Conservation (phyloP, 1,140 invertebrate genomes). For the Eueides isabella region DNA sequence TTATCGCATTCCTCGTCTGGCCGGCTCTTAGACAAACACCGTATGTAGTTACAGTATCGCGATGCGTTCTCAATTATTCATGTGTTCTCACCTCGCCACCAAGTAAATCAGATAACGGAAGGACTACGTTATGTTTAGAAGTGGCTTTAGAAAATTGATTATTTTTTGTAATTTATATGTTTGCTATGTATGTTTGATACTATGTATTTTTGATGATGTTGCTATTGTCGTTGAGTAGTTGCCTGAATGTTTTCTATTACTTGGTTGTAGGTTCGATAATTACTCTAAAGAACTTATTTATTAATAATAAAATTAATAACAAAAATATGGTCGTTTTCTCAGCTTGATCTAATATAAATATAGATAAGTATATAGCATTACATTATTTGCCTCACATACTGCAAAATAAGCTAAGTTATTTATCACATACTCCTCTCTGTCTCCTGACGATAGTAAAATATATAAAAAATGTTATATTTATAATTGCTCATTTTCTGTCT, state of each 20-base stretch:
- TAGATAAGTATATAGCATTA: too few species aligned
- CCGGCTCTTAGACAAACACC: slow-evolving; percentile 8
- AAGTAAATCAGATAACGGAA: slow-evolving; percentile 47
- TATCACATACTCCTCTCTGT: too few species aligned
- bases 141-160: not conserved
- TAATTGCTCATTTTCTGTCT: too few species aligned
- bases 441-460: too few species aligned
- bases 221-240: not conserved
- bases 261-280: too few species aligned
- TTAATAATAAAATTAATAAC: too few species aligned
- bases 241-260: not conserved
- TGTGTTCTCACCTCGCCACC: slow-evolving; percentile 52
- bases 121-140: slow-evolving; percentile 33
- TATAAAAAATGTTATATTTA: too few species aligned
- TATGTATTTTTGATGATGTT: not conserved
- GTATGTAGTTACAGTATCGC: not conserved
- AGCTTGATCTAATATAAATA: too few species aligned
- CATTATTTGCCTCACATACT: too few species aligned
- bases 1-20: slow-evolving; percentile 11
- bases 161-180: not conserved
- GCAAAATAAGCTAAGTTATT: too few species aligned
- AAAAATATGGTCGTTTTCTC: too few species aligned
- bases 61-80: slow-evolving; percentile 58
- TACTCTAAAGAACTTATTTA: too few species aligned
- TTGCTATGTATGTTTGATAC: not conserved